Conservation (phyloP, 1,140 invertebrate species). For the Drosophila bifasciata region DNA sequence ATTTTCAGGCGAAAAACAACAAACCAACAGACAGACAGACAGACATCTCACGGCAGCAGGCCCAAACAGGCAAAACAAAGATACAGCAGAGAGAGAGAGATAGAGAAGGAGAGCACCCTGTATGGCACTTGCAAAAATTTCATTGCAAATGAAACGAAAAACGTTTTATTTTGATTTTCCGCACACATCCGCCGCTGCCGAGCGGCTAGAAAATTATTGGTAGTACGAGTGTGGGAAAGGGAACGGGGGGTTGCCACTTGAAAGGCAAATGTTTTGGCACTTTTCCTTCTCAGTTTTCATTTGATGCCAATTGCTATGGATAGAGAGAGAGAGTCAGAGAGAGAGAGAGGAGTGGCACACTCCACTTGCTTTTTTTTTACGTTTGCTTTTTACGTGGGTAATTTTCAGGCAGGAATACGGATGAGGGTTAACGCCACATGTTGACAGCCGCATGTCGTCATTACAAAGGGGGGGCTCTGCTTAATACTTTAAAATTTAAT, state of each 20-base stretch:
- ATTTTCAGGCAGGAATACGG: constrained; percentile 37
- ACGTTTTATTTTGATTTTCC: constrained; percentile 79
- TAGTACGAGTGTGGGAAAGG: constrained; percentile 6
- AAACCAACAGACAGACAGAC: constrained; percentile 21
- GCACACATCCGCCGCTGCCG: constrained; percentile 62
- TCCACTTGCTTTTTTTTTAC: constrained; percentile 11
- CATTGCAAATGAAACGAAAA: constrained; percentile 80
- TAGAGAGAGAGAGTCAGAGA: background rate
- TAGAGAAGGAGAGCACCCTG: background rate
- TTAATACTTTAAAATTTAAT: constrained; percentile 36
- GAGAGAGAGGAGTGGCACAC: background rate
- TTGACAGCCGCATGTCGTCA: constrained; percentile 53
- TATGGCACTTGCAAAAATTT: constrained; percentile 67
- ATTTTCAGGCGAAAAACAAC: constrained; percentile 46
- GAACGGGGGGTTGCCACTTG: constrained; percentile 30
- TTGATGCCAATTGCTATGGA: constrained; percentile 33
- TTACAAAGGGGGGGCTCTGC: background rate
- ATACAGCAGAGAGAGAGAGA: constrained; percentile 36
- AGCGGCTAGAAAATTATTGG: no score
- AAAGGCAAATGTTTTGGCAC: constrained; percentile 67
- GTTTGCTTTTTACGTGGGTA: constrained; percentile 46
- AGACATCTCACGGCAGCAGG: constrained; percentile 14
- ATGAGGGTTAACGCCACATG: constrained; percentile 60
- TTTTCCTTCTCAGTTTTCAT: constrained; percentile 51
- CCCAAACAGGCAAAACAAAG: constrained; percentile 54